Percentiles rank a stretch among this genome's conserved stretches.
Conservation (phyloP, 1,140 invertebrate genomes). For the Hyphantria cunea region DNA sequence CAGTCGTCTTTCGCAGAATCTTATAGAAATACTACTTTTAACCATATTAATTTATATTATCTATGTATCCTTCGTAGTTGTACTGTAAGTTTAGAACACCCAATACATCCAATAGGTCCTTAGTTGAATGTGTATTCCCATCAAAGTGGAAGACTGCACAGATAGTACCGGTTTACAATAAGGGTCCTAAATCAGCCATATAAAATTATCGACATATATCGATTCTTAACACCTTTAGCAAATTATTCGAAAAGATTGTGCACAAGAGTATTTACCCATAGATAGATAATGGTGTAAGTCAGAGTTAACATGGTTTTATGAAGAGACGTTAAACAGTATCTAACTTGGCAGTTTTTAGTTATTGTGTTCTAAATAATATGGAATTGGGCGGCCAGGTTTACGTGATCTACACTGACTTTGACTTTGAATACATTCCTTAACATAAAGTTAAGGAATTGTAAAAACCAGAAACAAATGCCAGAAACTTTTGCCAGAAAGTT, state of each 20-base stretch:
- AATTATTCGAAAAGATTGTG: conserved; percentile 31
- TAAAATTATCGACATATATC: conserved; percentile 33
- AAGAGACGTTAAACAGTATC: conserved; percentile 15
- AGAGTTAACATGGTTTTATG: conserved; percentile 30
- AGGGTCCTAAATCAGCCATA: conserved; percentile 13
- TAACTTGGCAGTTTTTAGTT: conserved; percentile 28
- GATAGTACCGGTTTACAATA: conserved; percentile 33
- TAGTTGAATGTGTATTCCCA: conserved; percentile 6
- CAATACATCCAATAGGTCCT: conserved; percentile 10
- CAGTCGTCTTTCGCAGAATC: too few species aligned
- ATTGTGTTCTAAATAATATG: too few species aligned
- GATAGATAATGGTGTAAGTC: not conserved
- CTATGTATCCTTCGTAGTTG: not conserved
- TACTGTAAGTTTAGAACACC: not conserved
- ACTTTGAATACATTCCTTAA: conserved; percentile 2
- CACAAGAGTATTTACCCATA: conserved; percentile 7
- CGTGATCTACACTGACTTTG: conserved; percentile 4
- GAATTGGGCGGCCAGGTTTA: too few species aligned
- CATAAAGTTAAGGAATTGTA: not conserved
- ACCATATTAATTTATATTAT: too few species aligned
- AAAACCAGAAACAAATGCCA: not conserved
- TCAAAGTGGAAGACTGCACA: conserved; percentile 25
- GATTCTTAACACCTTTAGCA: conserved; percentile 27
- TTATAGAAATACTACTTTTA: too few species aligned
- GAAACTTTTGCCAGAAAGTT: too few species aligned